Evolutionary conservation across 2,888 invertebrate genomes (phyloP).

Genomic region (Ischnura elegans): DNA sequence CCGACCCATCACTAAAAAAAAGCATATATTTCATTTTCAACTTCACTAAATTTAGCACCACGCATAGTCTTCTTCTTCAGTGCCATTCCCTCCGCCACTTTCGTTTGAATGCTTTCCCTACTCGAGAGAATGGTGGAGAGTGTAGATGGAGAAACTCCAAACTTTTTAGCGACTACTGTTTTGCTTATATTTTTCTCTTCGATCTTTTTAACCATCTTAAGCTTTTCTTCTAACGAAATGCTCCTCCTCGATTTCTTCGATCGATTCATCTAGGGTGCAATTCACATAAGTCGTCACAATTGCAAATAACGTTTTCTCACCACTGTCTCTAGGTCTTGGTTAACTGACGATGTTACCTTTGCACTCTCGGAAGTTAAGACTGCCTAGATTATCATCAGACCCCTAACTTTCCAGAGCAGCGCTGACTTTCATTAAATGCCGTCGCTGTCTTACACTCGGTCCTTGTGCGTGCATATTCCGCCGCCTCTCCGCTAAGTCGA

Average conservation of each 20-base stretch:
- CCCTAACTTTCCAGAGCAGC: not conserved
- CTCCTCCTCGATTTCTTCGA: not conserved
- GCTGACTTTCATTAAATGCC: not conserved
- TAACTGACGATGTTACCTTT: not conserved
- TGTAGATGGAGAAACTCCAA: not conserved
- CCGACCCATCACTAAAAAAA: too few species aligned
- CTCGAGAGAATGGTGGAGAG: not conserved
- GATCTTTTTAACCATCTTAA: too few species aligned
- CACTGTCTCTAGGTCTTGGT: not conserved
- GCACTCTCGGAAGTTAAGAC: not conserved
- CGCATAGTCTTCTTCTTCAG: not conserved
- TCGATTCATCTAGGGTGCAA: not conserved
- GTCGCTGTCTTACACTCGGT: not conserved
- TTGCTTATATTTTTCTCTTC: not conserved
- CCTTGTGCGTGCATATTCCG: too few species aligned
- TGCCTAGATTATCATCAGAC: not conserved
- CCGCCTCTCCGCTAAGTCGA: too few species aligned
- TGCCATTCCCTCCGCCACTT: not conserved
- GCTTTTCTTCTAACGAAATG: not conserved
- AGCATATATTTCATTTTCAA: too few species aligned
- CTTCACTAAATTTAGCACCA: too few species aligned
- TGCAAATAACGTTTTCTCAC: not conserved
- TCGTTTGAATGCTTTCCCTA: not conserved
- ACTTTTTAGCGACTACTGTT: not conserved
- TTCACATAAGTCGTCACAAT: not conserved